phyloP scores from a whole-genome alignment of 1,140 invertebrate genomes.

The Gryon sp. region DNA sequence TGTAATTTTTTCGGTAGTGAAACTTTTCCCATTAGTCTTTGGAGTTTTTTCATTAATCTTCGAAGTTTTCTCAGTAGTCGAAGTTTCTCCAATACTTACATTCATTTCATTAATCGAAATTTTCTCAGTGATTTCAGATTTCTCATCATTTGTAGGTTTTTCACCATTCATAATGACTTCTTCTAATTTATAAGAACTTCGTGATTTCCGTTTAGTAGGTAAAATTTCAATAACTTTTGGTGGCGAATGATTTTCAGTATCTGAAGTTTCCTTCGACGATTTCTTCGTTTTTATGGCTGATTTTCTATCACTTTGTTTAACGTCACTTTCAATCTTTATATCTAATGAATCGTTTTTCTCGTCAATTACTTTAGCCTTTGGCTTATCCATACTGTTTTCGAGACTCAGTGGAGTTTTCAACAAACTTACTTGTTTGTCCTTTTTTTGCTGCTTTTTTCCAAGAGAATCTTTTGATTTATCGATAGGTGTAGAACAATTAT shows the following conservation, averaged over 20 bases:
- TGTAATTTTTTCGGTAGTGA: no score
- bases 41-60: no score
- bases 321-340: neutral
- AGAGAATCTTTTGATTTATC: constrained; percentile 3
- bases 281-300: neutral
- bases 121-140: no score
- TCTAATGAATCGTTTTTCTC: neutral
- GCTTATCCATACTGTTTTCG: constrained; percentile 26
- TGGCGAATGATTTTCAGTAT: constrained; percentile 39
- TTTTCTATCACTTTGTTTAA: neutral
- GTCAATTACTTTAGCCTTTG: constrained; percentile 2
- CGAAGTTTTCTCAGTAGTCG: no score
- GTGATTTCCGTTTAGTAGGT: neutral
- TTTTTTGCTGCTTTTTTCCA: neutral
- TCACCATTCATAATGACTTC: no score
- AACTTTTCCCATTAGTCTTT: no score
- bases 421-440: constrained; percentile 26
- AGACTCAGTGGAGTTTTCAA: constrained; percentile 30
- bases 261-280: constrained; percentile 18
- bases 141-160: no score
- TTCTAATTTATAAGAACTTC: neutral
- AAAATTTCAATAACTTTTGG: constrained; percentile 10
- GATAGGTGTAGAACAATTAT: constrained; percentile 19
- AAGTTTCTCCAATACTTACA: no score
- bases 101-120: no score